These are phyloP conservation scores for Sebastes oblongus DNA, from an alignment of 2,797 vertebrate species.

Conservation along the genomic window DNA sequence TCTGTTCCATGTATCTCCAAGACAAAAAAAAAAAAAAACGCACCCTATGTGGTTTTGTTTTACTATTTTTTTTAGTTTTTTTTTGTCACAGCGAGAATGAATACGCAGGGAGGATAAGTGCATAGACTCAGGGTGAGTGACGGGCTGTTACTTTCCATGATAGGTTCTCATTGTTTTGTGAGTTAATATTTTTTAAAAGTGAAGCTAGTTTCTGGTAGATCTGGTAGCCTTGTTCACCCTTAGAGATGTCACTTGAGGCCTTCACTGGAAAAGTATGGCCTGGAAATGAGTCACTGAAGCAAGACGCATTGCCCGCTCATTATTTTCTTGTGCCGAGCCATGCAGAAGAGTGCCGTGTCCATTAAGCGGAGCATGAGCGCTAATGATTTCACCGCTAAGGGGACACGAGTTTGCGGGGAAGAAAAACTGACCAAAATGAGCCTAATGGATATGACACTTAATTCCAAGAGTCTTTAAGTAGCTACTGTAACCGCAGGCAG, in stretches of 20 bases:
- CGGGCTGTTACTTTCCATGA: constrained; percentile 46
- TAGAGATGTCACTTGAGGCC: constrained; percentile 43
- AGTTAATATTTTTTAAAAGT: constrained; percentile 6
- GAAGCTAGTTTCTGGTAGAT: constrained; percentile 51
- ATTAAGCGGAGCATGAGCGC: constrained; percentile 28
- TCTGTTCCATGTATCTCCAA: constrained; percentile 57
- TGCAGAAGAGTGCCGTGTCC: constrained; percentile 32
- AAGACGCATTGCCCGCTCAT: constrained; percentile 41
- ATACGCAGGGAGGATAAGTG: constrained; percentile 14
- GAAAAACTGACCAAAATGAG: constrained; percentile 47
- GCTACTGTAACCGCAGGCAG: constrained; percentile 36
- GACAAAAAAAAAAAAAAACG: constrained; percentile 19
- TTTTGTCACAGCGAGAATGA: constrained; percentile 34
- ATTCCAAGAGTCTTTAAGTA: constrained; percentile 44
- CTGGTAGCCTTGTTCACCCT: constrained; percentile 44
- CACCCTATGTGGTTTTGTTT: constrained; percentile 32
- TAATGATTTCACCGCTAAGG: constrained; percentile 16
- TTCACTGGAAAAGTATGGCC: constrained; percentile 35
- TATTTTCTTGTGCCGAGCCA: constrained; percentile 39
- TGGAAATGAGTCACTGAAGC: constrained; percentile 44
- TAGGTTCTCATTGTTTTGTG: constrained; percentile 28
- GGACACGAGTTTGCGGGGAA: constrained; percentile 7
- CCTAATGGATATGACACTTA: constrained; percentile 21
- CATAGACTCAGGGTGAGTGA: constrained; percentile 66
- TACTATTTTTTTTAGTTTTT: not conserved